Evolutionary conservation across 1,140 invertebrate genomes (phyloP), one percentile per base, ranked within the genome.

Genomic region (Cyrtorhinus lividipennis): DNA sequence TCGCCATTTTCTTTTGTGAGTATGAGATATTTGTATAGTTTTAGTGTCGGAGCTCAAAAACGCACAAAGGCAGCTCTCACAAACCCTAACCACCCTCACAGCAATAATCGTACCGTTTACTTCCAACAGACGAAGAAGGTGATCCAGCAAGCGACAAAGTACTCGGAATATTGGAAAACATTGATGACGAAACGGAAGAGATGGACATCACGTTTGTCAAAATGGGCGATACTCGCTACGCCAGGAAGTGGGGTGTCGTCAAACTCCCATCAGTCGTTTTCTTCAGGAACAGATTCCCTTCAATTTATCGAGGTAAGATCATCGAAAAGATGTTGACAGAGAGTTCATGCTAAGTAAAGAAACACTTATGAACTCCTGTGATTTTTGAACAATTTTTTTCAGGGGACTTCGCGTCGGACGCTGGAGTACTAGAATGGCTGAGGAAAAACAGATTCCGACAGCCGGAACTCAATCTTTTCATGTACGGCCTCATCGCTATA

Each of bases 1-100:
- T 95, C 18, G 85, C 90, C n/a, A 92, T 95, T 24, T 95, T 90
- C 71, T 95, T 95, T 71, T 95, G 92, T 95, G 80, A 86, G 87
- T 82, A n/a, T 64, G 38, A 24, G 1, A 30, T 1, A 62, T 3
- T 20, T 23, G 2, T 57, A 23, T 66, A 1, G 5, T 46, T 30
- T 26, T 30, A 18, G 20, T 61, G 12, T 25, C 13, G 5, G 58
- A n/a, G n/a, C n/a, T n/a, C n/a, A n/a, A 20, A 12, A 12, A 12
- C n/a, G n/a, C n/a, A 45, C 38, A 45, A 45, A 45, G 10, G n/a
- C n/a, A 45, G n/a, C 38, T 45, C n/a, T 45, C 38, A 45, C 38
- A 45, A n/a, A 45, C 10, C n/a, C n/a, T n/a, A n/a, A n/a, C n/a
- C n/a, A n/a, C n/a, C n/a, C n/a, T n/a, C n/a, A n/a, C n/a, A n/a